Base-by-base conservation (phyloP, 1,140 invertebrate genomes). In the Ceratosolen fusciceps region DNA sequence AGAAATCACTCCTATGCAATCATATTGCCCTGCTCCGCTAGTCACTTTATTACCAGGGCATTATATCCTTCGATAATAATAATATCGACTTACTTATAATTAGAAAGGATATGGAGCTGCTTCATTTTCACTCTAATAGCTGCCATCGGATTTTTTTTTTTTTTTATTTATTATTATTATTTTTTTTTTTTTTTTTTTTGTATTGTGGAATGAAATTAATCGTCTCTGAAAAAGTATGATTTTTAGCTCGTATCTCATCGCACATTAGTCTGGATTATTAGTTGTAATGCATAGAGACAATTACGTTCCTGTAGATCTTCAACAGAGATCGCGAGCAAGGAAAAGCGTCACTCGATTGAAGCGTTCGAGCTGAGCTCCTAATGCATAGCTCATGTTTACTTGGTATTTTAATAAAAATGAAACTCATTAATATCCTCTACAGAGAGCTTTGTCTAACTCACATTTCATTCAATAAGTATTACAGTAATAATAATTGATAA, bases 401-500 rank as follows among this genome's bases (percentile, higher is more conserved):
- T n/a, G n/a, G n/a, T n/a, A n/a, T n/a, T n/a, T n/a, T 58, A 60
- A 60, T 65, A 31, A 65, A 65, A 65, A 65, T 37, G 60, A 65
- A 37, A 37, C 60, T 65, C n/a, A 31, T 65, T 65, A 10, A 34
- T 16, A 34, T 26, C 14, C 24, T 29, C 56, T 10, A 1, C 24
- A n/a, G n/a, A n/a, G n/a, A n/a, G n/a, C n/a, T n/a, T n/a, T n/a
- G n/a, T n/a, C n/a, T n/a, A n/a, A n/a, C n/a, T n/a, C n/a, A n/a
- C n/a, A n/a, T n/a, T n/a, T n/a, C n/a, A n/a, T n/a, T n/a, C n/a
- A n/a, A n/a, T n/a, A n/a, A n/a, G n/a, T n/a, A n/a, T n/a, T n/a
- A n/a, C n/a, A n/a, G n/a, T n/a, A n/a, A n/a, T n/a, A n/a, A n/a
- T n/a, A n/a, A n/a, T n/a, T n/a, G n/a, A n/a, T n/a, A n/a, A n/a